A percentile compares a stretch with the other conserved stretches of the same genome.
Evolutionary conservation across 2,888 invertebrate species (phyloP).

Genomic region (Chymomyza amoena): DNA sequence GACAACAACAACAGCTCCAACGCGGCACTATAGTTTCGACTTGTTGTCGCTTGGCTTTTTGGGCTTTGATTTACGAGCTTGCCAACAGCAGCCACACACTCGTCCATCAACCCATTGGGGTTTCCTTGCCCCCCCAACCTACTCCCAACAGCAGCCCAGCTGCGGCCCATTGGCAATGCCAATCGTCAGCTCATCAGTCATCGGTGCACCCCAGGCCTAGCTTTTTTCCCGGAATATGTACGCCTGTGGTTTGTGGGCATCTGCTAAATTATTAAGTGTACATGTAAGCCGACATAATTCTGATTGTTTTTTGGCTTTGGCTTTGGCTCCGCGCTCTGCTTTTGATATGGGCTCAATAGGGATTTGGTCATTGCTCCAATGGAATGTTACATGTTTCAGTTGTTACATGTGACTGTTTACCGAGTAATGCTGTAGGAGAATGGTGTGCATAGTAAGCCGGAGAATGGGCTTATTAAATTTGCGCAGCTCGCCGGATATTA

Average conservation of each 20-base stretch:
- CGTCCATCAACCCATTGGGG: slow-evolving; percentile 1
- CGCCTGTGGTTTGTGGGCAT: slow-evolving; percentile 28
- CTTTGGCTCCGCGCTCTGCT: slow-evolving; percentile 6
- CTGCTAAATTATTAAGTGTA: slow-evolving; percentile 59
- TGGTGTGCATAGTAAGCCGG: neutral
- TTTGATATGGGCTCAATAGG: slow-evolving; percentile 11
- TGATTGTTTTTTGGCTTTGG: slow-evolving; percentile 47
- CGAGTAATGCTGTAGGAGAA: neutral
- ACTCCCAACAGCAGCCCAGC: slow-evolving; percentile 40
- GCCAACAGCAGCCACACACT: slow-evolving; percentile 7
- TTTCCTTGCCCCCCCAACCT: neutral
- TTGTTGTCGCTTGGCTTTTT: slow-evolving; percentile 8
- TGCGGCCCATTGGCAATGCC: slow-evolving; percentile 52
- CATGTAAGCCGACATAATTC: slow-evolving; percentile 55
- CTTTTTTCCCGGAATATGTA: neutral
- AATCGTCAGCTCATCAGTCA: slow-evolving; percentile 67
- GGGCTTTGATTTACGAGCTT: slow-evolving; percentile 63
- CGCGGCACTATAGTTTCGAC: neutral
- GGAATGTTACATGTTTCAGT: neutral
- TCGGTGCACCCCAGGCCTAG: slow-evolving; percentile 34
- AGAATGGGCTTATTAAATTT: too few relatives aligned
- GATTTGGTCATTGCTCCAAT: neutral
- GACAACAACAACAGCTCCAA: neutral
- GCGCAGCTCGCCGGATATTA: too few relatives aligned
- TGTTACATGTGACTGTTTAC: neutral